Evolutionary conservation across 2,113 vertebrate genomes (phyloP).

Genomic region (Hydrolagus affinis): DNA sequence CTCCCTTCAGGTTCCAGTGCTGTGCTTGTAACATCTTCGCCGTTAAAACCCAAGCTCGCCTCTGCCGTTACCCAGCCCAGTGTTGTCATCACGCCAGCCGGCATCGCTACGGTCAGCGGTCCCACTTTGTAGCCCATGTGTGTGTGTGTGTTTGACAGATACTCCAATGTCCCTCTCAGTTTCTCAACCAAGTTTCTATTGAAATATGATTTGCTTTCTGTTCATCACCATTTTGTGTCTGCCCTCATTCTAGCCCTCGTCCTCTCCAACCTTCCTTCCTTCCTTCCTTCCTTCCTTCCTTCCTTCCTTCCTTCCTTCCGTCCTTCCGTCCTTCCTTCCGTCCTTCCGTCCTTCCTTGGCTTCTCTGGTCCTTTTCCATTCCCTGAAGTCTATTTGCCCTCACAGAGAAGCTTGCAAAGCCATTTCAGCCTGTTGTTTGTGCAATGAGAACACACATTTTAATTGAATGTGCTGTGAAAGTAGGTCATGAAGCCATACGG

Average conservation of each 20-base stretch:
- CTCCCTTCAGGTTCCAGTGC: slow-evolving; percentile 51
- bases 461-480: no score
- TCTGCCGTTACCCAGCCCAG: slow-evolving; percentile 59
- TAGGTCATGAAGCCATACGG: no score
- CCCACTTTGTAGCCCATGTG: not conserved
- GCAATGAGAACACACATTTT: no score
- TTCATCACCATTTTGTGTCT: no score
- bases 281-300: no score
- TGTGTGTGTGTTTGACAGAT: slow-evolving; percentile 35
- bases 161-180: slow-evolving; percentile 37
- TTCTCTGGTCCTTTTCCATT: not conserved
- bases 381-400: slow-evolving; percentile 1
- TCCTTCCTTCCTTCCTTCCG: no score
- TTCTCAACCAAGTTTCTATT: not conserved
- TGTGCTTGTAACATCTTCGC: slow-evolving; percentile 74
- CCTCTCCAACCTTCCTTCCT: no score
- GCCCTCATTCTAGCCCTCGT: no score
- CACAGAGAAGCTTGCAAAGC: not conserved
- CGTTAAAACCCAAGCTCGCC: slow-evolving; percentile 71
- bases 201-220: no score
- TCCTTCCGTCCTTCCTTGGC: no score
- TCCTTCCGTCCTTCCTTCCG: no score
- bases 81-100: slow-evolving; percentile 69
- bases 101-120: slow-evolving; percentile 66
- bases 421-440: not conserved